phyloP scores from a whole-genome alignment of 2,888 invertebrate species.

The Mimachlamys varia region DNA sequence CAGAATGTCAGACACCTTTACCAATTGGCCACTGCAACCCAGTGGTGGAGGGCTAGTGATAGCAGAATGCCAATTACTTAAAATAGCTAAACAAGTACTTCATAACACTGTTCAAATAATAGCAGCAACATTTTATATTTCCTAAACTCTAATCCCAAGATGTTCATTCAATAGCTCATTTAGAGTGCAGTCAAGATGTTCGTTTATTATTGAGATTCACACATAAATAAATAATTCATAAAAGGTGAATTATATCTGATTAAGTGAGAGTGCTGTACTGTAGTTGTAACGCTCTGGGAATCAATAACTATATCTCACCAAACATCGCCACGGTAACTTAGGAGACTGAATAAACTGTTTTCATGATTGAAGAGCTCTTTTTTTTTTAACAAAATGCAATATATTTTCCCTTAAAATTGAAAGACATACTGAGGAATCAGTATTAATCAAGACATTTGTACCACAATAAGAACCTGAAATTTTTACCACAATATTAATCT shows the following conservation, averaged over 20 bases:
- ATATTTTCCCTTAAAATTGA: too few relatives aligned
- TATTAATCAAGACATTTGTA: too few relatives aligned
- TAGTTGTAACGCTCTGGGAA: not conserved
- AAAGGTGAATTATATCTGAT: not conserved
- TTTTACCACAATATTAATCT: too few relatives aligned
- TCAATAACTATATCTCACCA: not conserved
- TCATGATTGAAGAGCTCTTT: constrained; percentile 10
- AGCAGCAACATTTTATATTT: not conserved
- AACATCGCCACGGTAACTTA: not conserved
- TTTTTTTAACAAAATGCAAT: not conserved
- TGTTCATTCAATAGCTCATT: not conserved
- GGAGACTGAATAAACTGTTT: not conserved
- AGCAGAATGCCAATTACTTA: too few relatives aligned
- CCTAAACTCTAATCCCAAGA: not conserved
- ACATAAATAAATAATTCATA: not conserved
- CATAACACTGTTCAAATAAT: too few relatives aligned
- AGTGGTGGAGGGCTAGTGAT: too few relatives aligned
- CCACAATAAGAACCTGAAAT: too few relatives aligned
- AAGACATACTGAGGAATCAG: too few relatives aligned
- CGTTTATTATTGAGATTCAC: not conserved
- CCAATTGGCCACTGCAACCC: too few relatives aligned
- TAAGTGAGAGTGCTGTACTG: not conserved
- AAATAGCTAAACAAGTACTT: too few relatives aligned
- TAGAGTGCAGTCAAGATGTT: not conserved
- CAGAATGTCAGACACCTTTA: too few relatives aligned